phyloP scores from a whole-genome alignment of 2,888 invertebrate genomes.

The Ochropacha duplaris region DNA sequence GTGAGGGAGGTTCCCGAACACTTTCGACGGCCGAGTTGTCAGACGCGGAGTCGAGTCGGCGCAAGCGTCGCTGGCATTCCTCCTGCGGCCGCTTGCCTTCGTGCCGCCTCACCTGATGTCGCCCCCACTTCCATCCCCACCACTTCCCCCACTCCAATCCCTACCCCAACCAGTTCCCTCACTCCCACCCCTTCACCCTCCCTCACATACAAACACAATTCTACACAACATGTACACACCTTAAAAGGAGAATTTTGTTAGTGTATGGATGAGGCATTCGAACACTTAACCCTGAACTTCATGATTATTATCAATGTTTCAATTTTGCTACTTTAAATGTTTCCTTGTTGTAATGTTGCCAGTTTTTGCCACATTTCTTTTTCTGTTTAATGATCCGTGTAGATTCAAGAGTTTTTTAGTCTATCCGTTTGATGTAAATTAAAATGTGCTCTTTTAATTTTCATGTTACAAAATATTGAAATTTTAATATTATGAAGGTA shows the following conservation, averaged over 20 bases:
- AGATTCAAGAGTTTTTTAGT: background rate
- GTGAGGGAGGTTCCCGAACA: conserved; percentile 71
- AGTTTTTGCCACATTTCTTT: background rate
- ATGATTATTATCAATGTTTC: background rate
- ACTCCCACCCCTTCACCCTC: too few species aligned
- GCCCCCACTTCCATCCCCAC: conserved; percentile 1
- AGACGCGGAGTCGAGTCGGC: conserved; percentile 62
- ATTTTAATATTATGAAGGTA: background rate
- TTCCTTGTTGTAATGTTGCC: background rate
- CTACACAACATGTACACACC: background rate
- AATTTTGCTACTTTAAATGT: background rate
- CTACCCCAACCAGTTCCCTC: too few species aligned
- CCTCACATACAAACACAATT: background rate
- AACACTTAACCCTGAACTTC: background rate
- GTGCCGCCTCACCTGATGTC: conserved; percentile 71
- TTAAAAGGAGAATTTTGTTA: background rate
- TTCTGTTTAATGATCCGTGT: background rate
- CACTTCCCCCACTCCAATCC: conserved; percentile 1
- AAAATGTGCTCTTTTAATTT: background rate
- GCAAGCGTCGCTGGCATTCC: conserved; percentile 75
- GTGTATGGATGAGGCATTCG: background rate
- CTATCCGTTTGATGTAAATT: background rate
- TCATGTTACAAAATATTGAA: background rate
- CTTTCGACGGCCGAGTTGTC: conserved; percentile 76
- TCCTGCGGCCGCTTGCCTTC: conserved; percentile 74